Evolutionary conservation across 2,797 vertebrate genomes (phyloP), one percentile per base, ranked within the genome.

Genomic region (Petrocephalus schoutedeni): DNA sequence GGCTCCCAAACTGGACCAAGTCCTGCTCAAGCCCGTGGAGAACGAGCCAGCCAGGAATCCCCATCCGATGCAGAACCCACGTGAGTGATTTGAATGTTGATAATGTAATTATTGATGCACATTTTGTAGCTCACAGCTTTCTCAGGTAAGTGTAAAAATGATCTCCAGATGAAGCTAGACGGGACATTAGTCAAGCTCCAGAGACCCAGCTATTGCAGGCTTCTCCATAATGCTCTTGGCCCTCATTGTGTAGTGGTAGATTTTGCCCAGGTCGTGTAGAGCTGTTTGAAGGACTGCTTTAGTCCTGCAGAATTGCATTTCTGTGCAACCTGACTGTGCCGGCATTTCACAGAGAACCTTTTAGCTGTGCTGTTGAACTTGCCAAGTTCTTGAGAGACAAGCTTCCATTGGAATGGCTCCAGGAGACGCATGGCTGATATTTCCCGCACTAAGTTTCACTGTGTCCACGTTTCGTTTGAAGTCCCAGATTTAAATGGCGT

Each of bases 61-160:
- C 10, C 90, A 91, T 90, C 92, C 91, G 0, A 94, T 91, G 1
- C 96, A 96, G 89, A 93, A 95, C 89, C 97, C 98, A 94, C 98
- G 98, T 99, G 95, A 98, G 98, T 28, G 36, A 51, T n/a, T 67
- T 67, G 23, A 23, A 67, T 67, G 61, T 12, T 28, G 61, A 67
- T 3, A 14, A 9, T 67, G 28, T 32, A 14, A 4, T 64, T 64
- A 12, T 3, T 67, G 61, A 67, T 67, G 61, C 61, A 67, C 23
- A 14, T 67, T 67, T 32, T 67, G 61, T 32, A 67, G n/a, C 12
- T 32, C 23, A 5, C 61, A 67, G 12, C 23, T 67, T 67, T 23
- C 12, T 32, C 10, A 67, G 10, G 61, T 28, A 32, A 3, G 23
- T 32, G 9, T 67, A 28, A 67, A 64, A 32, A 67, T 32, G 23